Base-by-base conservation (phyloP, 1,140 invertebrate genomes). In the Vanessa tameamea region DNA sequence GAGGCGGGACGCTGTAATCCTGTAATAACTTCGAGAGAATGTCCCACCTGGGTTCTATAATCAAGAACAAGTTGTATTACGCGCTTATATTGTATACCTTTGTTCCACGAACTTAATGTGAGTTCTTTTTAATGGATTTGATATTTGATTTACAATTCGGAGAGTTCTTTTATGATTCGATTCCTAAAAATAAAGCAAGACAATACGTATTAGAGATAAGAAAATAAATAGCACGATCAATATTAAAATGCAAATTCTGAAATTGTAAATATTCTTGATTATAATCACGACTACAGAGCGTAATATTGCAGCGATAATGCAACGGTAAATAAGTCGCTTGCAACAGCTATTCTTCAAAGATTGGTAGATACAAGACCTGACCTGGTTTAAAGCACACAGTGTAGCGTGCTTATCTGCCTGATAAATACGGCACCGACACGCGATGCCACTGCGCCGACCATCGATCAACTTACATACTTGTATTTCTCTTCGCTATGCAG, bases 11-110 rank as follows among this genome's bases (percentile, higher is more conserved):
- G 57, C 47, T 51, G 69, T 71, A 71, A 71, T 71, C 69, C 61
- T 53, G 69, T 64, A 71, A 71, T 71, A 71, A 71, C 23, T 71
- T 64, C 48, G 47, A 51, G 23, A 47, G 31, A 51, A 11, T 59
- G 69, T 20, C 31, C 57, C 69, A 71, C 69, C 69, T 71, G 69
- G 47, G 69, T 31, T 50, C 61, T 48, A 23, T 71, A 63, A 71
- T 63, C 57, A 64, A 53, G 47, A 68, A 20, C 51, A 47, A 57
- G 51, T 59, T 68, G 53, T 68, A 55, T 57, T 68, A 68, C 3
- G 5, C 66, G 23, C 15, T 57, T 13, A 5, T 15, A 9, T 43
- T 61, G 53, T 61, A 61, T 23, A 31, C 6, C 14, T 57, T 57
- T 23, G 20, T 23, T 20, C 31, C 53, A 26, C 26, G 0, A 14